Evolutionary conservation across 2,113 vertebrate species (phyloP).

Genomic region (Dicrurus megarhynchus): DNA sequence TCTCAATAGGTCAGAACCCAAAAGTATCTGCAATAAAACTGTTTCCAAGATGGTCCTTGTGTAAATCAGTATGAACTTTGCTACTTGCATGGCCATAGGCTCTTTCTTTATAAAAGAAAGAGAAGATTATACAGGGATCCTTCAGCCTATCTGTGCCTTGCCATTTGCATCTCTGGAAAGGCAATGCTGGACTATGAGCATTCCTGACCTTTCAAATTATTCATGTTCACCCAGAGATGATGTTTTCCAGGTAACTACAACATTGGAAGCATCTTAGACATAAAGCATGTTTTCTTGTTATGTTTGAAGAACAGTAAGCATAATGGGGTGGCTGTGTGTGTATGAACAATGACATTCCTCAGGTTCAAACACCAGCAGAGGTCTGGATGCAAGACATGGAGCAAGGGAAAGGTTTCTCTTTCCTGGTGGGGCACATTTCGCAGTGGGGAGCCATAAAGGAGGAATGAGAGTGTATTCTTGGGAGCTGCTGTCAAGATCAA

Average conservation of each 20-base stretch:
- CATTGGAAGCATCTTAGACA: neutral
- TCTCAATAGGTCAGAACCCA: neutral
- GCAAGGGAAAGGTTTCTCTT: neutral
- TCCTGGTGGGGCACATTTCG: fast-evolving
- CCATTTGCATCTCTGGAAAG: neutral
- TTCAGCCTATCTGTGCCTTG: neutral
- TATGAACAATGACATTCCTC: fast-evolving
- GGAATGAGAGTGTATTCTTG: neutral
- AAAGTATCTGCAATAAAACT: neutral
- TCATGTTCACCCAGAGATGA: neutral
- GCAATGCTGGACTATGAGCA: neutral
- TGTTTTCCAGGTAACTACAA: neutral
- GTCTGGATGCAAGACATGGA: neutral
- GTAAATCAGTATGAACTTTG: neutral
- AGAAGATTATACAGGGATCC: neutral
- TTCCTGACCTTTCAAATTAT: neutral
- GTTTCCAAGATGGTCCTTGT: neutral
- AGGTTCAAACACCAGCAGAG: neutral
- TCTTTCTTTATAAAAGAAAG: neutral
- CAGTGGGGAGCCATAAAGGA: neutral
- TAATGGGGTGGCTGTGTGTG: neutral
- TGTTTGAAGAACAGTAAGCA: neutral
- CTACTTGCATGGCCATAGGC: neutral
- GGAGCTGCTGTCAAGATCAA: neutral
- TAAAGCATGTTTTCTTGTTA: neutral